Evolutionary conservation across 1,140 invertebrate genomes (phyloP), one percentile per base, ranked within the genome.

Genomic region (Hyphantria cunea): DNA sequence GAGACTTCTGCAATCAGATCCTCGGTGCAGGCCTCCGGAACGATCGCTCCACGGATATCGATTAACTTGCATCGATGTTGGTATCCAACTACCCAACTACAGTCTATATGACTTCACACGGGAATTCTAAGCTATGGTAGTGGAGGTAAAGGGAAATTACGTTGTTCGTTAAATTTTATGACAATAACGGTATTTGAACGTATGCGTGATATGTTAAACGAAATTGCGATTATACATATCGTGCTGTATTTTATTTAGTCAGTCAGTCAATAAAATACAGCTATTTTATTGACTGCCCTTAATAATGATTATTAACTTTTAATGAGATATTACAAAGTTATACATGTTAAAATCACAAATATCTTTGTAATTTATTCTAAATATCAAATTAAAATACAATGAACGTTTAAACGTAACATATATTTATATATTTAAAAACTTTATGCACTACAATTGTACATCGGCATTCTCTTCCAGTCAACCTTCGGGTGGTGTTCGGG

Each of bases 1-100:
- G 67, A 58, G 61, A 64, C 61, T 52, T 42, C 34, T 74, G 76
- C 72, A 81, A 81, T 68, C 53, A 72, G 72, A 75, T 78, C 76
- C 74, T 68, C 60, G 52, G 66, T 54, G 68, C 72, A 72, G 52
- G 41, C 50, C 32, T 48, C 67, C 76, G 75, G 76, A 81, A 82
- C 80, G 64, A 64, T 66, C 44, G 58, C 50, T 69, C 72, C 76
- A 83, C 75, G 80, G 63, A 65, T 85, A 85, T 85, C 78, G 61
- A 39, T 39, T 39, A 39, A 39, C n/a, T 39, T 10, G 9, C 37
- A 39, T 39, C n/a, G n/a, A 3, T 3, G 37, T 39, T 1, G 17
- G 17, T 25, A 25, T 5, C 14, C 47, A 49, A 50, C 34, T 32
- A 25, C 17, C 14, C 47, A 49, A 50, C 34, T 32, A 34, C 15